These are phyloP conservation scores for Brachionichthys hirsutus DNA, from an alignment of 2,113 vertebrate genomes.

Conservation along the genomic window DNA sequence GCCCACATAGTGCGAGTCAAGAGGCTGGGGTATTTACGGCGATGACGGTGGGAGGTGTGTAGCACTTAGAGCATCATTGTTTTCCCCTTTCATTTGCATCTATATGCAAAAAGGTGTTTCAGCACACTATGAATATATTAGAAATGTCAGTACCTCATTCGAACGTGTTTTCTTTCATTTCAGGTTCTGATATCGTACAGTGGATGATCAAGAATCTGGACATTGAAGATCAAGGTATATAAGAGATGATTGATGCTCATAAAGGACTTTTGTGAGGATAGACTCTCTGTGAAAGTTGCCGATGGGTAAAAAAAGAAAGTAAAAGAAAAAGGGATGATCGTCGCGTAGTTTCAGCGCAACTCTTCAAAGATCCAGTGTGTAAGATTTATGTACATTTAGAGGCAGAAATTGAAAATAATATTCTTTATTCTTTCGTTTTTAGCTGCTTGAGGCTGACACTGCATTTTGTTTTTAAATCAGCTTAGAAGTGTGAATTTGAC, in stretches of 20 bases:
- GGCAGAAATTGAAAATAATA: too few relatives aligned
- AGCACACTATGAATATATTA: slow-evolving; percentile 11
- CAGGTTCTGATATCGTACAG: slow-evolving; percentile 97
- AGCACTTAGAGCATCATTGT: slow-evolving; percentile 37
- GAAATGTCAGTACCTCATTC: slow-evolving; percentile 26
- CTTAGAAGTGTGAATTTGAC: neutral
- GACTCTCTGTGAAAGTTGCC: too few relatives aligned
- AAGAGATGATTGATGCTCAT: neutral
- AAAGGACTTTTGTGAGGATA: too few relatives aligned
- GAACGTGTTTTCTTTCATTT: slow-evolving; percentile 59
- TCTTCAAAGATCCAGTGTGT: too few relatives aligned
- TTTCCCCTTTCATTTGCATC: slow-evolving; percentile 43
- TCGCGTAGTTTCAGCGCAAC: too few relatives aligned
- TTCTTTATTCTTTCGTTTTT: too few relatives aligned
- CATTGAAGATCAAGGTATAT: slow-evolving; percentile 98
- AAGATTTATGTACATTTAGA: too few relatives aligned
- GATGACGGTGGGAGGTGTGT: slow-evolving; percentile 35
- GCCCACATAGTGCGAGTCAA: slow-evolving; percentile 58
- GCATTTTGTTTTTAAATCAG: too few relatives aligned
- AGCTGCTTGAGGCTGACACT: too few relatives aligned
- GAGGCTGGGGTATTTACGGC: slow-evolving; percentile 50
- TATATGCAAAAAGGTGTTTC: slow-evolving; percentile 40
- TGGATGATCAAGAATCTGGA: slow-evolving; percentile 97
- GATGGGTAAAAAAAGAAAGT: too few relatives aligned
- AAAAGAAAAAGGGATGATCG: too few relatives aligned